Evolutionary conservation across 2,797 vertebrate species (phyloP), one percentile per base, ranked within the genome.

Genomic region (Nannoperca australis): DNA sequence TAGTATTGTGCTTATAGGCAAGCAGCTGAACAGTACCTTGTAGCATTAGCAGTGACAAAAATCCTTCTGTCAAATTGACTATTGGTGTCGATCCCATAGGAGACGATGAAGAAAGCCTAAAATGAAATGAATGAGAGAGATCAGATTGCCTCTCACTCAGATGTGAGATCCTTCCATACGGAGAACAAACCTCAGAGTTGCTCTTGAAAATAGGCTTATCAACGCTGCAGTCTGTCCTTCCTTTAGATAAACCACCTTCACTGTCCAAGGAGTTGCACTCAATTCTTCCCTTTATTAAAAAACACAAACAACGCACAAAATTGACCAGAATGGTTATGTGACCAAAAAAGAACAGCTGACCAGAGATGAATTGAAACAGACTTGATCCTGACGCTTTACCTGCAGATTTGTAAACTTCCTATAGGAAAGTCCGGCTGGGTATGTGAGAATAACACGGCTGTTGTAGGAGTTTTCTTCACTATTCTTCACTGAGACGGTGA

Each of bases 391-490:
- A 13, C 3, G 7, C 2, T 55, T 92, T 91, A 96, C 96, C 94
- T 95, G 89, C 38, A 88, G 30, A 12, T 5, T 1, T 0, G 87
- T 91, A 34, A 89, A 70, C 69, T 82, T 95, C 73, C 96, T 94
- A 76, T 82, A 97, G n/a, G 96, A 97, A 59, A 97, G 84, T 17
- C 90, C 94, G 0, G 78, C 38, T 0, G 97, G 96, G 77, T 96
- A 95, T 0, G 82, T 90, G 49, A 97, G 90, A n/a, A 78, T 70
- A n/a, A 95, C 84, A 0, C 3, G 79, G 9, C 91, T 94, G 74
- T 94, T 88, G 54, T 96, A 97, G 9, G 97, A 96, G 84, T 97
- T 94, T 85, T 98, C 96, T 0, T 86, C 95, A 0, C 61, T 83
- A 75, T 97, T 98, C 77, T 88, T 90, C 76, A 97, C 78, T 0